These are phyloP conservation scores for Drosophila suboccidentalis DNA, from an alignment of 2,888 invertebrate species.

Conservation along the genomic window DNA sequence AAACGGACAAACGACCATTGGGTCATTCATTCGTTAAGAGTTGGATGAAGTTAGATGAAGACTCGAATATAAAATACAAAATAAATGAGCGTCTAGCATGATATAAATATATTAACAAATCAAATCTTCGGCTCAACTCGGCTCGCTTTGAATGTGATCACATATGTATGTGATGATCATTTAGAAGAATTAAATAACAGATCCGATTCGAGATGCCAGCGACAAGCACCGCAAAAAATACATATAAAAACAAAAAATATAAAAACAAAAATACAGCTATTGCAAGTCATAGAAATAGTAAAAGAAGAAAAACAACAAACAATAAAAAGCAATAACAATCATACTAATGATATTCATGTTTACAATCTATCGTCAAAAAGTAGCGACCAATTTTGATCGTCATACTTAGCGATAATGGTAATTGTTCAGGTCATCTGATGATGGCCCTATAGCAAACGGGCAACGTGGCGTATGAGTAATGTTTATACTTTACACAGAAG, in stretches of 20 bases:
- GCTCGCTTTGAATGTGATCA: slow-evolving; percentile 10
- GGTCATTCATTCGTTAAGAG: slow-evolving; percentile 38
- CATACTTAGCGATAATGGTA: slow-evolving; percentile 31
- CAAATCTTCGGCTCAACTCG: slow-evolving; percentile 26
- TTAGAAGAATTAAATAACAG: slow-evolving; percentile 60
- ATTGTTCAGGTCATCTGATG: slow-evolving; percentile 22
- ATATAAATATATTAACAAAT: slow-evolving; percentile 60
- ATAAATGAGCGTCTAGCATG: slow-evolving; percentile 76
- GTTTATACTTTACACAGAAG: background rate
- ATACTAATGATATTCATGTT: slow-evolving; percentile 14
- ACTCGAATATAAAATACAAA: slow-evolving; percentile 12
- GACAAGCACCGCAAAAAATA: slow-evolving; percentile 40
- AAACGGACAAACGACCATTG: slow-evolving; percentile 49
- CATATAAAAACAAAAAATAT: slow-evolving; percentile 18
- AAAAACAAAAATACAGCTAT: slow-evolving; percentile 28
- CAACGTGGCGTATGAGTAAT: slow-evolving; percentile 27
- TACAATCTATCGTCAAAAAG: slow-evolving; percentile 9
- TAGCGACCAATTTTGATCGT: slow-evolving; percentile 39
- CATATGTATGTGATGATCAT: slow-evolving; percentile 23
- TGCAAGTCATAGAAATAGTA: slow-evolving; percentile 1
- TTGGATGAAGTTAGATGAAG: slow-evolving; percentile 6
- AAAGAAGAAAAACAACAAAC: slow-evolving; percentile 18
- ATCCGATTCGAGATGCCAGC: slow-evolving; percentile 34
- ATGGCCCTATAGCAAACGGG: background rate
- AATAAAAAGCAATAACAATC: slow-evolving; percentile 19